phyloP scores from a whole-genome alignment of 2,797 vertebrate genomes.

The Chelon auratus region DNA sequence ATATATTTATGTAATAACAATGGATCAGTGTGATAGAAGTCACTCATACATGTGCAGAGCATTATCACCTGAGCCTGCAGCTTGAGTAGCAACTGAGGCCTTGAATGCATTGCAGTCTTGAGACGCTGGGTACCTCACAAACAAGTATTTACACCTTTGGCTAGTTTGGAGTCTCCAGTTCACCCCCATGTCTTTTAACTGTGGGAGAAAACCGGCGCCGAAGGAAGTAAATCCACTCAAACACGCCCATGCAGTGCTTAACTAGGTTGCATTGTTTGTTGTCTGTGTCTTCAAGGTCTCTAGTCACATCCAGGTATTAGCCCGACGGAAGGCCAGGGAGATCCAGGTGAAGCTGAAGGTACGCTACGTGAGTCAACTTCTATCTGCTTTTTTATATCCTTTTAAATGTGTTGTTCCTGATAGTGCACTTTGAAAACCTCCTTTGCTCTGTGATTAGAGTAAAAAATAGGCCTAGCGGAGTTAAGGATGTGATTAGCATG shows the following conservation, averaged over 20 bases:
- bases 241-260: background rate
- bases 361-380: slow-evolving; percentile 83
- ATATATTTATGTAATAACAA: background rate
- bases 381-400: slow-evolving; percentile 35
- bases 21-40: background rate
- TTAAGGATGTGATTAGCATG: slow-evolving; percentile 6
- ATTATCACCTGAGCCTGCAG: background rate
- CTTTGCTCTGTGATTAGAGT: background rate
- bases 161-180: background rate
- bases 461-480: background rate
- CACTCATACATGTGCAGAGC: background rate
- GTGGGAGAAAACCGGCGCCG: background rate
- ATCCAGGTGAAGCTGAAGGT: slow-evolving; percentile 99
- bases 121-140: background rate
- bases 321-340: slow-evolving; percentile 95
- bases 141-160: background rate
- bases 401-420: background rate
- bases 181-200: background rate
- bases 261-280: slow-evolving; percentile 4
- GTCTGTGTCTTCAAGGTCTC: slow-evolving; percentile 87
- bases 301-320: slow-evolving; percentile 97
- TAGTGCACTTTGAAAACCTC: background rate
- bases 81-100: background rate
- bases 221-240: slow-evolving; percentile 4
- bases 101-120: background rate